These are phyloP conservation scores for Papilio xuthus DNA, from an alignment of 1,140 invertebrate genomes.

Conservation along the genomic window DNA sequence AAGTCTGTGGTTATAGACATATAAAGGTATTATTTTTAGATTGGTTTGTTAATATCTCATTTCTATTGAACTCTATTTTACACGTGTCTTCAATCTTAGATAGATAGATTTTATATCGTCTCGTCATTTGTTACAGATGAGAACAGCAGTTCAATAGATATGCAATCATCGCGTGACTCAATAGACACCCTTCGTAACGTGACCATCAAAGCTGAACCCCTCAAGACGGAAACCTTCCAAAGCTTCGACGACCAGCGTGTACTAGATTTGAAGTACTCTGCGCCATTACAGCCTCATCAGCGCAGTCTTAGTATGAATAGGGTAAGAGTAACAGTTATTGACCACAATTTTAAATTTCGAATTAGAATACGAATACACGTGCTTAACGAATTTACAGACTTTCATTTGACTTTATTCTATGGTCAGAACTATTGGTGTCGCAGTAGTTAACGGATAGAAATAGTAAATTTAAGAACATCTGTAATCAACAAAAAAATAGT, in stretches of 20 bases:
- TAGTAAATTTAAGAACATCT: too few relatives aligned
- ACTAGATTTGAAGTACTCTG: constrained; percentile 72
- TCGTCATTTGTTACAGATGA: constrained; percentile 59
- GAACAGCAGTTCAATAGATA: constrained; percentile 69
- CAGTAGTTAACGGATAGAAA: too few relatives aligned
- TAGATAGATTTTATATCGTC: background rate
- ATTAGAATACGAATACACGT: background rate
- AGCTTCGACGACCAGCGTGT: constrained; percentile 70
- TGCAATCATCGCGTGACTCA: constrained; percentile 74
- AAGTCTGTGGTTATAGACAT: too few relatives aligned
- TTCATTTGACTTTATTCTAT: background rate
- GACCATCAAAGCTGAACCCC: constrained; percentile 70
- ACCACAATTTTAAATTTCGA: background rate
- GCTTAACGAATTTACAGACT: too few relatives aligned
- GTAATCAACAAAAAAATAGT: too few relatives aligned
- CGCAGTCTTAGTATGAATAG: constrained; percentile 80
- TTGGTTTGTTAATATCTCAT: too few relatives aligned
- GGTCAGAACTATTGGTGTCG: too few relatives aligned
- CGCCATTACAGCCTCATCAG: constrained; percentile 73
- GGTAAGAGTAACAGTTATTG: constrained; percentile 52
- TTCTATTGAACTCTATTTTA: too few relatives aligned
- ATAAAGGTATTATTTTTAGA: too few relatives aligned
- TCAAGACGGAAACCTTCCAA: constrained; percentile 67
- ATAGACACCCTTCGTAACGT: constrained; percentile 76
- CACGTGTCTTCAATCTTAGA: background rate